These are phyloP conservation scores for Macaria liturata DNA, from an alignment of 2,888 invertebrate species.

Conservation along the genomic window DNA sequence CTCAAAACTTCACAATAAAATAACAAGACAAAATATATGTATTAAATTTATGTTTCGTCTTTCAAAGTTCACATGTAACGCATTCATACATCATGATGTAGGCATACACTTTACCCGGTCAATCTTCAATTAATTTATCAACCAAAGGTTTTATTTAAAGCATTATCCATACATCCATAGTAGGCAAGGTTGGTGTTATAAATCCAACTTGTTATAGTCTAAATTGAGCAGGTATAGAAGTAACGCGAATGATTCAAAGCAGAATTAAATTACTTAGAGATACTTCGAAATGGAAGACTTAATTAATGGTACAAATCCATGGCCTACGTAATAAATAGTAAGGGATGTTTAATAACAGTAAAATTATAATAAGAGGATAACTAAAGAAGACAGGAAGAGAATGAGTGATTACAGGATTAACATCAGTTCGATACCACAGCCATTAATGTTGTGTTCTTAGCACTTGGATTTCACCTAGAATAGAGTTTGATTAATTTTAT, in stretches of 20 bases:
- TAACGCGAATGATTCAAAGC: conserved; percentile 42
- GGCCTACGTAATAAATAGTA: conserved; percentile 58
- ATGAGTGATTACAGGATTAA: conserved; percentile 68
- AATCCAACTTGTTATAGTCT: conserved; percentile 47
- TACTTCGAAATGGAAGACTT: conserved; percentile 79
- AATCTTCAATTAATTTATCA: not conserved
- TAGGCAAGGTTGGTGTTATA: conserved; percentile 39
- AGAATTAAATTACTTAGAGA: conserved; percentile 59
- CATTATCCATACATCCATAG: conserved; percentile 6
- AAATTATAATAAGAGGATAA: conserved; percentile 41
- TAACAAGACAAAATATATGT: too few species aligned
- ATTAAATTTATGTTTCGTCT: too few species aligned
- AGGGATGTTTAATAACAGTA: conserved; percentile 51
- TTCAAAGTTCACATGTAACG: too few species aligned
- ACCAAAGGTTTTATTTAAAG: conserved; percentile 1
- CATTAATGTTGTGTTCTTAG: conserved; percentile 76
- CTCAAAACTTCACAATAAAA: too few species aligned
- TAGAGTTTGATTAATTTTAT: conserved; percentile 55
- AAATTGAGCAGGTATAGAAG: conserved; percentile 67
- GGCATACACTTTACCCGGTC: too few species aligned
- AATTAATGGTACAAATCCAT: conserved; percentile 73
- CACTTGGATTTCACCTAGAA: conserved; percentile 68
- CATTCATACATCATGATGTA: too few species aligned
- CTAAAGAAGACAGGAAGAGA: conserved; percentile 50
- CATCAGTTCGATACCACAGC: conserved; percentile 81